These are phyloP conservation scores for Cheilosia urbana DNA, from an alignment of 2,888 invertebrate species.

Conservation along the genomic window DNA sequence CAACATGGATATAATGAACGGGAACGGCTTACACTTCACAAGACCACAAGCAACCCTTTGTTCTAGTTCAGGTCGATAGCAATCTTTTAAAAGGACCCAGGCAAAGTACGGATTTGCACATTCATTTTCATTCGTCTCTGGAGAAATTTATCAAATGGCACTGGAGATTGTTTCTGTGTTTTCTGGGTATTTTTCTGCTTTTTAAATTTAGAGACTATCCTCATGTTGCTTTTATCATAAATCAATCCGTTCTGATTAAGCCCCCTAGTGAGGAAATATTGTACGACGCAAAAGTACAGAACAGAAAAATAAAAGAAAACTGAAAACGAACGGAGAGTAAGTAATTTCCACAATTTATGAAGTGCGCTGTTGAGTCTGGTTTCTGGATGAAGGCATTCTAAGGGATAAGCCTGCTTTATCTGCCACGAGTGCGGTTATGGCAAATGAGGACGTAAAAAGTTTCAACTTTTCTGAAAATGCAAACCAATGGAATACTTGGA, in stretches of 20 bases:
- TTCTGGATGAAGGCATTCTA: constrained; percentile 4
- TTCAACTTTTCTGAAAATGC: not conserved
- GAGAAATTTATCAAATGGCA: not conserved
- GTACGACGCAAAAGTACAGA: not conserved
- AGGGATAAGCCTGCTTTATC: constrained; percentile 17
- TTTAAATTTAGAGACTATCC: not conserved
- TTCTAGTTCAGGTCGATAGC: not conserved
- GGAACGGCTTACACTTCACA: not conserved
- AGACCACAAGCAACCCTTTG: not conserved
- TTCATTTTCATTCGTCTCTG: not conserved
- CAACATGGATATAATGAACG: not conserved
- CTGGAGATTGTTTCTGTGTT: not conserved
- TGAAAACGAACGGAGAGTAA: not conserved
- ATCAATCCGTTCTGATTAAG: constrained; percentile 29
- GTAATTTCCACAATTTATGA: not conserved
- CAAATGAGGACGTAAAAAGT: not conserved
- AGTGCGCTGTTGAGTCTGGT: not conserved
- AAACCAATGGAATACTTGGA: not conserved
- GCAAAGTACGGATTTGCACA: not conserved
- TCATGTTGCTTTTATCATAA: constrained; percentile 5
- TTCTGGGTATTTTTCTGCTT: not conserved
- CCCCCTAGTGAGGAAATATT: constrained; percentile 20
- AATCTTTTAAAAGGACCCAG: constrained; percentile 1
- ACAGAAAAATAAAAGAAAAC: not conserved
- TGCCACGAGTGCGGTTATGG: not conserved